A percentile compares a stretch with the other conserved stretches of the same genome.
phyloP scores from a whole-genome alignment of 2,888 invertebrate genomes.

The Adineta ricciae region DNA sequence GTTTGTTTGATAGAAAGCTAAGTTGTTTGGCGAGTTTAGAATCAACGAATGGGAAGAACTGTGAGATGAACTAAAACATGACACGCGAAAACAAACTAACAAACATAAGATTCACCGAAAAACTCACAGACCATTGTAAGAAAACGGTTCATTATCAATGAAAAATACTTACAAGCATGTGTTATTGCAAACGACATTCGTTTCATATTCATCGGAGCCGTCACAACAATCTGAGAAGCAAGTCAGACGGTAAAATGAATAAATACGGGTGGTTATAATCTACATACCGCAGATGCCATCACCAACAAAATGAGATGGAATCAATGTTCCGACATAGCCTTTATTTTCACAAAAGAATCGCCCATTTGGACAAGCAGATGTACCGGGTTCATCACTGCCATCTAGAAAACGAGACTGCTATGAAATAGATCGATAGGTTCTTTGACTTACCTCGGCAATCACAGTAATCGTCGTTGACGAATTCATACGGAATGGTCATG shows the following conservation, averaged over 20 bases:
- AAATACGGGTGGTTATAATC: not conserved
- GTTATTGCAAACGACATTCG: slow-evolving; percentile 43
- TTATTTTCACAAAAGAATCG: slow-evolving; percentile 74
- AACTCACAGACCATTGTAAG: not conserved
- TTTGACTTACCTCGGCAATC: slow-evolving; percentile 55
- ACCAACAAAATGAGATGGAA: slow-evolving; percentile 74
- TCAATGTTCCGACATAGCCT: slow-evolving; percentile 59
- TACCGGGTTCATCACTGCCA: slow-evolving; percentile 55
- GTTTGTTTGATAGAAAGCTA: not conserved
- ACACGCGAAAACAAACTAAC: not conserved
- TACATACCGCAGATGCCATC: slow-evolving; percentile 72
- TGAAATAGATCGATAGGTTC: not conserved
- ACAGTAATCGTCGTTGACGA: slow-evolving; percentile 57
- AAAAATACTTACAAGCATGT: slow-evolving; percentile 56
- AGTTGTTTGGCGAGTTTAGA: not conserved
- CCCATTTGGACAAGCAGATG: slow-evolving; percentile 74
- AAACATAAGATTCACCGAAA: not conserved
- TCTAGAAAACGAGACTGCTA: not conserved
- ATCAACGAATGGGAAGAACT: not conserved
- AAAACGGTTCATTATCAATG: not conserved
- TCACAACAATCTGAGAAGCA: slow-evolving; percentile 60
- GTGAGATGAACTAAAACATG: not conserved
- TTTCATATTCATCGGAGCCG: slow-evolving; percentile 55
- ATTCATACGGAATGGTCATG: slow-evolving; percentile 25
- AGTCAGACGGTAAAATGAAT: not conserved